phyloP scores from a whole-genome alignment of 2,113 vertebrate genomes.

The Vulpes vulpes region DNA sequence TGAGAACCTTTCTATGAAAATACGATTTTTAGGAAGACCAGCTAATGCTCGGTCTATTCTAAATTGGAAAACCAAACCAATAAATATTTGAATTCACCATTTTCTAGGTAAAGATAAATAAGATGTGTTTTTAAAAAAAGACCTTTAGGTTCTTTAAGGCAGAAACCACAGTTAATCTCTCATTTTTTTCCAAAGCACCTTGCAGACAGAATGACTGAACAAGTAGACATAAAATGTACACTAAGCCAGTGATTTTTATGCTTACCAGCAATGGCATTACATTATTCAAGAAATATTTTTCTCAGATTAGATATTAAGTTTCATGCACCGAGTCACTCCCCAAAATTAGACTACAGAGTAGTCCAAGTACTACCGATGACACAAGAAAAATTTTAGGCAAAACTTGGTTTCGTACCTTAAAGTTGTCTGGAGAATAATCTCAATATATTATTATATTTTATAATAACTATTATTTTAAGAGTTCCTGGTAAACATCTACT shows the following conservation, averaged over 20 bases:
- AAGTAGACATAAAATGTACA: not conserved
- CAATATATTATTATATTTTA: not conserved
- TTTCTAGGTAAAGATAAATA: constrained; percentile 1
- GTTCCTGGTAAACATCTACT: not conserved
- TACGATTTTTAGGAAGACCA: not conserved
- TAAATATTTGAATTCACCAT: not conserved
- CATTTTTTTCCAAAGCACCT: not conserved
- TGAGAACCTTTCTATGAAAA: not conserved
- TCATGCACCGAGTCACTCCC: not conserved
- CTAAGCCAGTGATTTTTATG: not conserved
- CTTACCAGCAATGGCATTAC: not conserved
- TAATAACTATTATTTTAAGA: constrained; percentile 18
- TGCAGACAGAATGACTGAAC: not conserved
- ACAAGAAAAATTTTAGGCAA: not conserved
- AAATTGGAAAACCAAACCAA: not conserved
- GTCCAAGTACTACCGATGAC: not conserved
- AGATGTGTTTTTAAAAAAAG: not conserved
- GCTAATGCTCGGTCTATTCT: not conserved
- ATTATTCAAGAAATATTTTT: constrained; percentile 45
- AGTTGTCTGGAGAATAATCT: not conserved
- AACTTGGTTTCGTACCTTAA: not conserved
- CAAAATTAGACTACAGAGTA: not conserved
- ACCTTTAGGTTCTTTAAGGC: constrained; percentile 20
- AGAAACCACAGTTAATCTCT: not conserved
- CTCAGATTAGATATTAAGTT: not conserved